phyloP scores from a whole-genome alignment of 92 coral and sea anemone species.

The Hydrozoanthus gracilis region DNA sequence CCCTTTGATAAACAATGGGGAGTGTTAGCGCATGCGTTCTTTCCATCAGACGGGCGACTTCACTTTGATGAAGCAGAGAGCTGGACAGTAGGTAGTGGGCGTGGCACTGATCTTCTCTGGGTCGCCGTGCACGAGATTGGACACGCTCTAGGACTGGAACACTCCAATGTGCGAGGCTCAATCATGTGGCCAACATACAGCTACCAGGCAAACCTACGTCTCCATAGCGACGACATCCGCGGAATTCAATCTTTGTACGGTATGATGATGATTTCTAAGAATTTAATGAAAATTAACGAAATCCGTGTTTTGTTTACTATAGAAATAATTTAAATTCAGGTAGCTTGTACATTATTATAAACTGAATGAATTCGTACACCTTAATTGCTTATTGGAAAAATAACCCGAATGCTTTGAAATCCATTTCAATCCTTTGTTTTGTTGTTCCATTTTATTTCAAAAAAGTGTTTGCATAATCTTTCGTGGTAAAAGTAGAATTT shows the following conservation, averaged over 20 bases:
- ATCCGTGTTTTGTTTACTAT: no score
- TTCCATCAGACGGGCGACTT: slow-evolving; percentile 83
- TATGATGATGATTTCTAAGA: slow-evolving; percentile 1
- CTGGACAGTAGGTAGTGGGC: slow-evolving; percentile 68
- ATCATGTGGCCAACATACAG: slow-evolving; percentile 89
- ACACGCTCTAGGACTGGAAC: slow-evolving; percentile 80
- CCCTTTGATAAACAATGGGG: slow-evolving; percentile 84
- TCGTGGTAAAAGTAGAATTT: no score
- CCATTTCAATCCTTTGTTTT: no score
- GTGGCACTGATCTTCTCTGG: slow-evolving; percentile 82
- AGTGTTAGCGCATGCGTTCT: slow-evolving; percentile 87
- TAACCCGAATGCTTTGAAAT: no score
- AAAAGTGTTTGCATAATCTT: no score
- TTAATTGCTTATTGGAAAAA: no score
- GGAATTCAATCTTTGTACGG: slow-evolving; percentile 85
- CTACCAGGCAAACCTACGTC: slow-evolving; percentile 69
- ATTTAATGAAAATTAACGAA: no score
- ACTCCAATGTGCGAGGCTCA: slow-evolving; percentile 81
- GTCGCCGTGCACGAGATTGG: slow-evolving; percentile 97
- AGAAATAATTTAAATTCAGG: no score
- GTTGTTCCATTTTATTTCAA: no score
- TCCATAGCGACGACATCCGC: slow-evolving; percentile 71
- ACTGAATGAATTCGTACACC: no score
- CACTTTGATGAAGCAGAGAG: slow-evolving; percentile 90
- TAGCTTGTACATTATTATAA: no score